A percentile compares a stretch with the other conserved stretches of the same genome.
Evolutionary conservation across 2,888 invertebrate genomes (phyloP).

Genomic region (Cerceris rybyensis): DNA sequence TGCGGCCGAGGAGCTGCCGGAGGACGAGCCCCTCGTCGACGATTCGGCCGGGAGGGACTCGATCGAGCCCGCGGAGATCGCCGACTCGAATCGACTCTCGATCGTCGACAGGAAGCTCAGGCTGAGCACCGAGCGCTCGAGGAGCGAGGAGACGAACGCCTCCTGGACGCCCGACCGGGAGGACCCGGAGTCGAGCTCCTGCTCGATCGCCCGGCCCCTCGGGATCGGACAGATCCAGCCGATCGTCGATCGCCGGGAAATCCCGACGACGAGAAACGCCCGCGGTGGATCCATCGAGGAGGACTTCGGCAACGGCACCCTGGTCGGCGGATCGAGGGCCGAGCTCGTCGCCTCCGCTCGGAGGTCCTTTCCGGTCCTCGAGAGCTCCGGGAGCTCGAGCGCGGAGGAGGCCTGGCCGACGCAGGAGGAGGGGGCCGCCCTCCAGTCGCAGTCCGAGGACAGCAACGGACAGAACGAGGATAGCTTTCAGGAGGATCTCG

Average conservation of each 20-base stretch:
- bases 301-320: conserved; percentile 71
- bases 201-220: conserved; percentile 90
- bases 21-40: conserved; percentile 75
- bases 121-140: conserved; percentile 88
- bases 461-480: conserved; percentile 79
- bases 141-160: conserved; percentile 90
- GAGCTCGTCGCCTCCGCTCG: conserved; percentile 89
- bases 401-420: conserved; percentile 92
- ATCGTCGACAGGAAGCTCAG: conserved; percentile 82
- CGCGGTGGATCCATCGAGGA: conserved; percentile 75
- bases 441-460: conserved; percentile 76
- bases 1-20: conserved; percentile 83
- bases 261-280: conserved; percentile 73
- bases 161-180: conserved; percentile 85
- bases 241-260: conserved; percentile 78
- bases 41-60: conserved; percentile 67
- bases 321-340: conserved; percentile 81
- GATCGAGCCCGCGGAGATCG: conserved; percentile 49
- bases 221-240: conserved; percentile 86
- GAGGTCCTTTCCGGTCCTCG: conserved; percentile 90
- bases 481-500: conserved; percentile 89
- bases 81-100: conserved; percentile 67
- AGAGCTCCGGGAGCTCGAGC: conserved; percentile 93
- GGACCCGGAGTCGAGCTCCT: conserved; percentile 84
- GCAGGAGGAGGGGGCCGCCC: conserved; percentile 83